Evolutionary conservation across 2,797 vertebrate species (phyloP).

Genomic region (Fistularia tabacaria): DNA sequence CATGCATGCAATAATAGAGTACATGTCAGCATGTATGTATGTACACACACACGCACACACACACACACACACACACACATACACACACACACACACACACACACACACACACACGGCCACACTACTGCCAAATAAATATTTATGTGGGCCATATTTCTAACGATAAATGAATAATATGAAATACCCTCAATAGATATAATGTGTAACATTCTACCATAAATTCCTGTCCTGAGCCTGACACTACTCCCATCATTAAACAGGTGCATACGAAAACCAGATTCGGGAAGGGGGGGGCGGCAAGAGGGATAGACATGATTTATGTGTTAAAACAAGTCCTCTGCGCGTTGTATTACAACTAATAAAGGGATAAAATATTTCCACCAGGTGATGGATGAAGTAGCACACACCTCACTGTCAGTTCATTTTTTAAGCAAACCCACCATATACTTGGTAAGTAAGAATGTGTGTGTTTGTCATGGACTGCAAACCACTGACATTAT

Average conservation of each 20-base stretch:
- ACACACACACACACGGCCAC: slow-evolving; percentile 10
- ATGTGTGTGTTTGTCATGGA: slow-evolving; percentile 61
- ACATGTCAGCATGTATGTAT: too few species aligned
- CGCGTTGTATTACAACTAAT: slow-evolving; percentile 77
- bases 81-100: slow-evolving; percentile 10
- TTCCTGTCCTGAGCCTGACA: slow-evolving; percentile 63
- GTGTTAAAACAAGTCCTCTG: slow-evolving; percentile 74
- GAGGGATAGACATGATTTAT: slow-evolving; percentile 71
- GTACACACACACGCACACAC: too few species aligned
- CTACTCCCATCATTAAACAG: slow-evolving; percentile 64
- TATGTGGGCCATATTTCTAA: slow-evolving; percentile 58
- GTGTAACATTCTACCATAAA: slow-evolving; percentile 72
- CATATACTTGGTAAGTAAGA: slow-evolving; percentile 72
- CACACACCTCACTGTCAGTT: slow-evolving; percentile 71
- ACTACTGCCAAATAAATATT: slow-evolving; percentile 48
- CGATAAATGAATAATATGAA: slow-evolving; percentile 70
- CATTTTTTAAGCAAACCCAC: slow-evolving; percentile 74
- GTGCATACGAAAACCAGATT: slow-evolving; percentile 63
- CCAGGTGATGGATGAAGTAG: slow-evolving; percentile 76
- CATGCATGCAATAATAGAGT: too few species aligned
- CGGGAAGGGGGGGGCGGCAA: slow-evolving; percentile 32
- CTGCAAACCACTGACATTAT: slow-evolving; percentile 55
- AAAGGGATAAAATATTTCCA: slow-evolving; percentile 74
- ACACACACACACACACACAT: too few species aligned
- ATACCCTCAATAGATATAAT: slow-evolving; percentile 74